Conservation (phyloP, 2,888 invertebrate genomes). For the Blastobasis adustella region DNA sequence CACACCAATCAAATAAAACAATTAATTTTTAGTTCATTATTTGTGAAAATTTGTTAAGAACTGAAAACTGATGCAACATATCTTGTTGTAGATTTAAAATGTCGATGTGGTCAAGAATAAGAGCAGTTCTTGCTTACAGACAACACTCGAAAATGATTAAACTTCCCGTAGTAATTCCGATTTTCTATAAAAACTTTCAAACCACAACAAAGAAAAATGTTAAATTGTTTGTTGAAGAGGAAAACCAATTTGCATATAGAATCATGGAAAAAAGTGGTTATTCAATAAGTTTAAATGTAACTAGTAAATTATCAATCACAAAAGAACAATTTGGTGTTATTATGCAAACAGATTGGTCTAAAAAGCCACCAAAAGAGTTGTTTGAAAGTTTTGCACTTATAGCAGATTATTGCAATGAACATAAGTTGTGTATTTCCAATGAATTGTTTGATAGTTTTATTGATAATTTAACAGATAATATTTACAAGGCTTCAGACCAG, state of each 20-base stretch:
- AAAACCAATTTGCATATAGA: constrained; percentile 55
- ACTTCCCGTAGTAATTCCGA: no score
- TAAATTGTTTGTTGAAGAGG: constrained; percentile 56
- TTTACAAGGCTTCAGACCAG: constrained; percentile 70
- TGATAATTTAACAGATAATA: constrained; percentile 61
- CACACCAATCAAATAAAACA: no score
- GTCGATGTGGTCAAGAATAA: no score
- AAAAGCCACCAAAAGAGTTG: constrained; percentile 32
- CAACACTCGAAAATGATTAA: no score
- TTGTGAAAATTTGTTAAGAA: no score
- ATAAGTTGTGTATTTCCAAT: constrained; percentile 47
- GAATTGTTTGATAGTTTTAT: constrained; percentile 54
- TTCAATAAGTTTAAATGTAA: constrained; percentile 21
- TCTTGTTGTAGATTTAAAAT: no score
- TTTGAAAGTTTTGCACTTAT: constrained; percentile 43
- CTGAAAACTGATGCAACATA: no score
- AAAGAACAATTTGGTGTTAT: constrained; percentile 31
- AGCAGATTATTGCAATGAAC: constrained; percentile 39
- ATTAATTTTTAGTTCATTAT: no score
- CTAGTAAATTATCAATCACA: constrained; percentile 12
- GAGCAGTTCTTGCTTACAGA: no score
- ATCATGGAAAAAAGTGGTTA: constrained; percentile 54
- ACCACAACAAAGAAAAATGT: constrained; percentile 21
- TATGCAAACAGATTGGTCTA: constrained; percentile 37
- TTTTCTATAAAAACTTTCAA: constrained; percentile 25